Base-by-base conservation (phyloP, 2,888 invertebrate genomes). In the Sarcophaga rosellei region DNA sequence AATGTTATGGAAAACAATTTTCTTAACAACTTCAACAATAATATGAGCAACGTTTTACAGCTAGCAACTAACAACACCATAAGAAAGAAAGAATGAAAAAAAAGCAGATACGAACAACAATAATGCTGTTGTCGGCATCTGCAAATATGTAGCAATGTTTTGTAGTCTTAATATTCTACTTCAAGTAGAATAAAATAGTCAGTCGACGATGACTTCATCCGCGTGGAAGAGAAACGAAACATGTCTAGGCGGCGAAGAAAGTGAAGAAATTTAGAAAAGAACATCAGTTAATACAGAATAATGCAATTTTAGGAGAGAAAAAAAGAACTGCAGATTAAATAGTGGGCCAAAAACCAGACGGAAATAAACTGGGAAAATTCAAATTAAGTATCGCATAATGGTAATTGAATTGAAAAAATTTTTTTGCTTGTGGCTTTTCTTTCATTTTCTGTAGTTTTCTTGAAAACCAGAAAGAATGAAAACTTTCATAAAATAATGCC, bases 1-100 rank as follows among this genome's bases (percentile, higher is more conserved):
- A 70, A 57, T 79, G 62, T 66, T 76, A 76, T 76, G 72, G 57
- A 76, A 80, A 78, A 68, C 61, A 75, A 81, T 79, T 78, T 78
- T 62, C 74, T 25, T 79, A 53, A 59, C 79, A 77, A 73, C 35
- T 53, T 12, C 12, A 53, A 53, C 66, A 62, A 72, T 20, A 59
- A 57, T 65, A 65, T 70, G 69, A 75, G 70, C 57, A 62, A 78
- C 59, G 23, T 35, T n/a, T n/a, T 35, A 35, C 35, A 35, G n/a
- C 35, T 35, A 10, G 35, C 35, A 35, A 35, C 35, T 35, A 35
- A 35, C 35, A 35, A 10, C 35, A 8, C 2, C 35, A 35, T 35
- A 10, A 35, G 35, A 35, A 35, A 10, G 10, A 35, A 35, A 25
- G 25, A 25, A 25, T 1, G 2, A 10, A 35, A 35, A 10, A 8